phyloP scores from a whole-genome alignment of 2,113 vertebrate genomes.

The Pelodiscus sinensis region DNA sequence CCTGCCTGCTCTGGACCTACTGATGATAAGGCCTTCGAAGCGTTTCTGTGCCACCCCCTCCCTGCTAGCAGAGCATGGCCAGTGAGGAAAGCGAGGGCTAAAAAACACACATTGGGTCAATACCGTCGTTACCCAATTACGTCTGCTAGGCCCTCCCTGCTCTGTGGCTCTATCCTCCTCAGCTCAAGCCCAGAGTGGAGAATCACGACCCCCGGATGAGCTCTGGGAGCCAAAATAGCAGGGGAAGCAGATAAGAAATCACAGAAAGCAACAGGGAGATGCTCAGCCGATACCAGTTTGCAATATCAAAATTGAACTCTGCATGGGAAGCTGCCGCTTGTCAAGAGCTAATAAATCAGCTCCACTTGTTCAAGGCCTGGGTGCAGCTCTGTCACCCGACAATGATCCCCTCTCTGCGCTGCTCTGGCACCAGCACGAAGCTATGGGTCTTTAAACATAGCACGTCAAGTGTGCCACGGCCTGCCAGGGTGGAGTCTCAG shows the following conservation, averaged over 20 bases:
- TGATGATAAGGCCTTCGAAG: neutral
- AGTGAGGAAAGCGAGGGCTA: neutral
- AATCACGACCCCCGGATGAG: neutral
- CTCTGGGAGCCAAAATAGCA: neutral
- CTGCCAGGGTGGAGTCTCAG: too few species aligned
- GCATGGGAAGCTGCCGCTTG: neutral
- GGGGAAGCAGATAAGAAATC: neutral
- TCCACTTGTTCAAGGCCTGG: neutral
- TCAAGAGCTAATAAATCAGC: neutral
- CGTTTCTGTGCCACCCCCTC: neutral
- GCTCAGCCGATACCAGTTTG: neutral
- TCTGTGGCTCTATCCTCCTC: fast-evolving
- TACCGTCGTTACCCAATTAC: constrained; percentile 3
- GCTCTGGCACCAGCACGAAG: neutral
- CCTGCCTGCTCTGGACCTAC: neutral
- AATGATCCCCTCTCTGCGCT: neutral
- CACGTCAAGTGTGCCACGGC: neutral
- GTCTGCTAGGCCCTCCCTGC: neutral
- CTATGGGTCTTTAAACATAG: neutral
- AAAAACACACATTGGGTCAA: neutral
- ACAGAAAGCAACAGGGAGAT: neutral
- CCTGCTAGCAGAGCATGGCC: neutral
- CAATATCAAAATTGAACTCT: neutral
- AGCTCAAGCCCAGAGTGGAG: neutral
- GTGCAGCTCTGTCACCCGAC: neutral